Conservation (phyloP, 2,888 invertebrate genomes). For the Megaustenia siamemsis region DNA sequence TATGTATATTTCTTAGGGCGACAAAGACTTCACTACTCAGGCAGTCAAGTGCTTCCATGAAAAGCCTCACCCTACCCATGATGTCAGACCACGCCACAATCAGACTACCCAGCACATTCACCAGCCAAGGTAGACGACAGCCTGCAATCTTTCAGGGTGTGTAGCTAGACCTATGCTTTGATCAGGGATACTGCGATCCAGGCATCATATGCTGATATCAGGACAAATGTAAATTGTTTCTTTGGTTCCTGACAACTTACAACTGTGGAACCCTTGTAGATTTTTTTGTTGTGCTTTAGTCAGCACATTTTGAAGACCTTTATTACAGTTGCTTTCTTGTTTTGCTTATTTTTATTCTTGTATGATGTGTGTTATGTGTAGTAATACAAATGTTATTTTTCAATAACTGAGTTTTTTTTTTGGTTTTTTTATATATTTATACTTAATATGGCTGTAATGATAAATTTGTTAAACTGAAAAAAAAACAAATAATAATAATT, state of each 20-base stretch:
- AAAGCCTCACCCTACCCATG: constrained; percentile 87
- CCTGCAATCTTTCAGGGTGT: not conserved
- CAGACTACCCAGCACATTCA: constrained; percentile 65
- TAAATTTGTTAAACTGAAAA: too few relatives aligned
- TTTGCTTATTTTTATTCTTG: too few relatives aligned
- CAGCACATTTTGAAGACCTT: not conserved
- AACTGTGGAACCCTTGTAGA: not conserved
- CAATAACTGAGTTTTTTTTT: too few relatives aligned
- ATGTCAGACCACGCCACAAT: constrained; percentile 82
- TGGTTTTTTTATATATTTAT: too few relatives aligned
- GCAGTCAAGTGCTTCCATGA: constrained; percentile 91
- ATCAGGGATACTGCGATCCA: not conserved
- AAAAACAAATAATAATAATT: too few relatives aligned
- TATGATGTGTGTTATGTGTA: too few relatives aligned
- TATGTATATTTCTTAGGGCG: constrained; percentile 82
- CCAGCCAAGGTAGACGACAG: constrained; percentile 66
- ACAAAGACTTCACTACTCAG: constrained; percentile 92
- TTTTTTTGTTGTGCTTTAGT: not conserved
- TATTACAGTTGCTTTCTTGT: too few relatives aligned
- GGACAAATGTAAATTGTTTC: not conserved
- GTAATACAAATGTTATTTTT: too few relatives aligned
- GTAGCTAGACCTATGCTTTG: not conserved
- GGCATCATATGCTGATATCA: not conserved
- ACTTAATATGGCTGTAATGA: too few relatives aligned
- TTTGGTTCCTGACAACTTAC: not conserved